Conservation (phyloP, 2,113 vertebrate species). For the Calyptomena viridis region DNA sequence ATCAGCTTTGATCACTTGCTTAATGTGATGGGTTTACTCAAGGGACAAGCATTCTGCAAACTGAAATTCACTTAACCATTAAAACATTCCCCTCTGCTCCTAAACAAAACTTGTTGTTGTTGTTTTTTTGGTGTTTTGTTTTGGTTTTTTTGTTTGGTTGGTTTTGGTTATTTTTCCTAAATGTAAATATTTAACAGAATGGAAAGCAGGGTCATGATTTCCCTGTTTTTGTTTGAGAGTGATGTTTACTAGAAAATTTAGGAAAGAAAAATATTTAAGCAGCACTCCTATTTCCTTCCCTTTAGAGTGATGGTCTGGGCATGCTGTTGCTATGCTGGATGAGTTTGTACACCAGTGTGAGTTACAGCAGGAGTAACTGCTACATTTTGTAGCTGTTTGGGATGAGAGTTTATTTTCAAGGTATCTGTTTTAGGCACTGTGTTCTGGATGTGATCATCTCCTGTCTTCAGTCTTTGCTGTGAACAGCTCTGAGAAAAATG, state of each 20-base stretch:
- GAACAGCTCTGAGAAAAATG: neutral
- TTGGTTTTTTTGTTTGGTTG: neutral
- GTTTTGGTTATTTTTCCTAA: neutral
- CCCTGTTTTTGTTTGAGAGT: neutral
- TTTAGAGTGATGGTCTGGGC: neutral
- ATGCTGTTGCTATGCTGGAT: fast-evolving
- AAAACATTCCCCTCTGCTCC: neutral
- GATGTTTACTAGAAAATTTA: neutral
- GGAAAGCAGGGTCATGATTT: neutral
- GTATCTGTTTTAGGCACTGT: neutral
- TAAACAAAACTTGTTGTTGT: no score
- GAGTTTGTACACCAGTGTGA: neutral
- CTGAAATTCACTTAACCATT: neutral
- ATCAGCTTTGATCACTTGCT: neutral
- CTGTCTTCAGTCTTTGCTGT: neutral
- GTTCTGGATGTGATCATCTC: neutral
- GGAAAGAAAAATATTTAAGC: neutral
- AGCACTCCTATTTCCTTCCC: neutral
- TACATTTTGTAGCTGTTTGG: neutral
- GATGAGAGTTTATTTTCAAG: neutral
- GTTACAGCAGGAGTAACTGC: neutral
- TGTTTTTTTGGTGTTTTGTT: no score
- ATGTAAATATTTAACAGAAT: neutral
- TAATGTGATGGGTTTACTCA: neutral
- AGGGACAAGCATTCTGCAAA: neutral